Evolutionary conservation across 1,140 invertebrate genomes (phyloP).

Genomic region (Carcinoscorpius rotundicauda): DNA sequence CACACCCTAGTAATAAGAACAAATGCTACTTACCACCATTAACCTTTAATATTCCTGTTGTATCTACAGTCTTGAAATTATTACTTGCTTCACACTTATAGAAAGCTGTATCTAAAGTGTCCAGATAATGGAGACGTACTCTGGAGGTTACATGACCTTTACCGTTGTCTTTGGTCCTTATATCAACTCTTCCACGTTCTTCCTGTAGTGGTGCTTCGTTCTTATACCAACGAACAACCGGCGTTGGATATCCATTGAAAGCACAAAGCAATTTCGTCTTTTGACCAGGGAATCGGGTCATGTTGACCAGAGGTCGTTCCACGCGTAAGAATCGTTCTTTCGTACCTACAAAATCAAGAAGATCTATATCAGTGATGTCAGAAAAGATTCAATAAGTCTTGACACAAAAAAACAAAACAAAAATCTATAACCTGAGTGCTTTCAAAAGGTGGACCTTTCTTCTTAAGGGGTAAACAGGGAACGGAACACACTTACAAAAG

Average conservation of each 20-base stretch:
- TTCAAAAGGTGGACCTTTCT: no score
- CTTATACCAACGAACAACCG: conserved; percentile 47
- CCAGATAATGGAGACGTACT: conserved; percentile 47
- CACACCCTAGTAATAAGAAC: no score
- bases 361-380: no score
- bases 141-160: conserved; percentile 29
- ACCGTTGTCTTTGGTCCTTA: conserved; percentile 30
- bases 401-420: no score
- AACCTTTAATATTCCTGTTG: no score
- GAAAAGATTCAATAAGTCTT: no score
- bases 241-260: conserved; percentile 42
- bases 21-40: no score
- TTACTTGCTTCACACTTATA: conserved; percentile 52
- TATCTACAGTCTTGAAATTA: conserved; percentile 22
- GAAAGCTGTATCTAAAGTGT: conserved; percentile 52
- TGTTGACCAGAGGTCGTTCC: conserved; percentile 35
- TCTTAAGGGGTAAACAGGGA: no score
- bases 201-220: conserved; percentile 46
- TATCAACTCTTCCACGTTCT: conserved; percentile 38
- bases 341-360: no score
- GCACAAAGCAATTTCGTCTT: conserved; percentile 50
- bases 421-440: no score
- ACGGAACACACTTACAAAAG: no score
- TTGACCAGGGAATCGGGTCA: conserved; percentile 47
- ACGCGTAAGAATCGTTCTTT: not conserved